phyloP scores from a whole-genome alignment of 2,797 vertebrate genomes.

The Spinibarbus caldwelli region DNA sequence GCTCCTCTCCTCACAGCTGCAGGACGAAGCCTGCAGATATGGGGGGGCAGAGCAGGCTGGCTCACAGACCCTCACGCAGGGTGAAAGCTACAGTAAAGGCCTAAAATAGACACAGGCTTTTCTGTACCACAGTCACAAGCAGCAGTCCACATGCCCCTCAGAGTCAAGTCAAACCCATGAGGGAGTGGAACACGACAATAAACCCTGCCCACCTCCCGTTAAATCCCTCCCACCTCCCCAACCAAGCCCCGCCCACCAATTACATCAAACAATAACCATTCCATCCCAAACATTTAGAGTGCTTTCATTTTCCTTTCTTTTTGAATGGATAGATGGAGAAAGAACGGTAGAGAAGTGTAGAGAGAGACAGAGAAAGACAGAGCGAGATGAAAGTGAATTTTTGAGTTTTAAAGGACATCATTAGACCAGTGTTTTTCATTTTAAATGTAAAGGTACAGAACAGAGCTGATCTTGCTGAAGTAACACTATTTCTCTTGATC shows the following conservation, averaged over 20 bases:
- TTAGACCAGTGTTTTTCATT: conserved; percentile 58
- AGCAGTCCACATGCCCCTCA: conserved; percentile 70
- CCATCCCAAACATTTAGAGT: conserved; percentile 32
- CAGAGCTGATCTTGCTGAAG: conserved; percentile 37
- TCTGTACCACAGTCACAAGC: conserved; percentile 99
- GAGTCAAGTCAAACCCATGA: conserved; percentile 53
- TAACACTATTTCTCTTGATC: conserved; percentile 48
- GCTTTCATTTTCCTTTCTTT: conserved; percentile 39
- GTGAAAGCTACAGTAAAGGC: conserved; percentile 99
- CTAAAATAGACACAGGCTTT: conserved; percentile 99
- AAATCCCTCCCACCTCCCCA: conserved; percentile 46
- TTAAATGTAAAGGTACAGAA: conserved; percentile 56
- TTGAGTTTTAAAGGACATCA: conserved; percentile 58
- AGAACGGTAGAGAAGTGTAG: conserved; percentile 5
- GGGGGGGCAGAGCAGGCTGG: conserved; percentile 99
- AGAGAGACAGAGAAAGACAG: conserved; percentile 9
- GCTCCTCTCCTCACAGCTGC: conserved; percentile 99
- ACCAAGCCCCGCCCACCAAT: conserved; percentile 47
- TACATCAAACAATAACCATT: conserved; percentile 47
- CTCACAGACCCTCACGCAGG: conserved; percentile 98
- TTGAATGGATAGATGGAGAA: conserved; percentile 16
- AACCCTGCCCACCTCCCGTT: conserved; percentile 48
- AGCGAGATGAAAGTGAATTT: neutral
- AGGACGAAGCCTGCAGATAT: conserved; percentile 99
- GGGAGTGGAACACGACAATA: conserved; percentile 59